These are phyloP conservation scores for Aphidoletes aphidimyza DNA, from an alignment of 2,888 invertebrate genomes.

Conservation along the genomic window DNA sequence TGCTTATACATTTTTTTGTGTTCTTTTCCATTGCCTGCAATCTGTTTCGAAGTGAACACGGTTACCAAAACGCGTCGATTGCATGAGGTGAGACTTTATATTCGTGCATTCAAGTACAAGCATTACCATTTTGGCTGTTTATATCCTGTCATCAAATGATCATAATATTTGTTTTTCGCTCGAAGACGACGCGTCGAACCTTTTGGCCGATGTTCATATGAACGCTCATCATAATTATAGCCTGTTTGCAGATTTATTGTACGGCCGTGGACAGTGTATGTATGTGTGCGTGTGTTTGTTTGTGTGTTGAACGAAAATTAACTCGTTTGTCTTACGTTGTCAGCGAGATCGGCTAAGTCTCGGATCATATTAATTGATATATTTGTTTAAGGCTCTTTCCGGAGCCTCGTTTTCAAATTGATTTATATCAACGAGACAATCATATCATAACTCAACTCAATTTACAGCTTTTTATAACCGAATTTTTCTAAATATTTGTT, in stretches of 20 bases:
- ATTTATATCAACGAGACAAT: slow-evolving; percentile 43
- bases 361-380: slow-evolving; percentile 51
- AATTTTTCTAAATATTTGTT: too few species aligned
- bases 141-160: slow-evolving; percentile 54
- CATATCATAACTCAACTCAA: slow-evolving; percentile 24
- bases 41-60: too few species aligned
- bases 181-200: not conserved
- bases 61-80: not conserved
- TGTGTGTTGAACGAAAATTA: not conserved
- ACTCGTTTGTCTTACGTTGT: slow-evolving; percentile 49
- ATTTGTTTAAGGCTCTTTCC: slow-evolving; percentile 48
- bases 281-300: not conserved
- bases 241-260: slow-evolving; percentile 47
- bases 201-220: too few species aligned
- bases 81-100: not conserved
- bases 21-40: too few species aligned
- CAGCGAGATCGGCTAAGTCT: not conserved
- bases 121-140: slow-evolving; percentile 51
- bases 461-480: not conserved
- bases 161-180: slow-evolving; percentile 49
- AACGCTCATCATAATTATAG: slow-evolving; percentile 52
- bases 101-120: not conserved
- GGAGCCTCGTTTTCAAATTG: slow-evolving; percentile 17
- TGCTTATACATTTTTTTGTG: not conserved
- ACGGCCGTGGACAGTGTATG: not conserved